Evolutionary conservation across 2,888 invertebrate species (phyloP).

Genomic region (Carpatolechia fugitivella): DNA sequence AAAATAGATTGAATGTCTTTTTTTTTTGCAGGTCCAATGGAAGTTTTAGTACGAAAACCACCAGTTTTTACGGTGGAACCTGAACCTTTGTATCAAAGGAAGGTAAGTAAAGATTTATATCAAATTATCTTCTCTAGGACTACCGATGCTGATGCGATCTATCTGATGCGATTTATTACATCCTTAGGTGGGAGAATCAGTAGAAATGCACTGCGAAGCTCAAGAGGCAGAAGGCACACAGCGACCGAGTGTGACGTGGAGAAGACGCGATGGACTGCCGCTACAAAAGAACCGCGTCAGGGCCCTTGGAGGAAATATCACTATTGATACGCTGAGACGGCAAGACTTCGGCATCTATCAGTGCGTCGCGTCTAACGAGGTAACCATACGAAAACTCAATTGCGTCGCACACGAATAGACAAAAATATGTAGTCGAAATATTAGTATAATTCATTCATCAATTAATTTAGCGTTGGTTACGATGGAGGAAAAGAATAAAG

Average conservation of each 20-base stretch:
- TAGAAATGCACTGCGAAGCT: constrained; percentile 97
- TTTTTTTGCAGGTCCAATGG: constrained; percentile 78
- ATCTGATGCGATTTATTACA: neutral
- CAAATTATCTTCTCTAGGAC: neutral
- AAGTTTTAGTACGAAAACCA: constrained; percentile 94
- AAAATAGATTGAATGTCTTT: too few relatives aligned
- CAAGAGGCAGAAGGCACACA: constrained; percentile 95
- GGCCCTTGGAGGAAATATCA: constrained; percentile 92
- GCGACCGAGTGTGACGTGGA: constrained; percentile 94
- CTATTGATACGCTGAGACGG: constrained; percentile 91
- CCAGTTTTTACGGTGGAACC: constrained; percentile 95
- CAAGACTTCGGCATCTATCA: constrained; percentile 97
- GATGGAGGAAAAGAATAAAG: too few relatives aligned
- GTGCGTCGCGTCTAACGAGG: constrained; percentile 95
- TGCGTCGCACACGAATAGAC: too few relatives aligned
- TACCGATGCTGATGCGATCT: neutral
- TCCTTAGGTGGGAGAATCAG: constrained; percentile 86
- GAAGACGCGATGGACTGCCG: constrained; percentile 89
- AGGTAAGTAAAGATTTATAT: constrained; percentile 52
- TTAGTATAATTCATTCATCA: too few relatives aligned
- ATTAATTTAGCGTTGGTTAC: too few relatives aligned
- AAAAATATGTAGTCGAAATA: too few relatives aligned
- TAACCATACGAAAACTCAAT: constrained; percentile 21
- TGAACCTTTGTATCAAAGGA: constrained; percentile 93
- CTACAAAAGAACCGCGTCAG: constrained; percentile 90